A percentile compares a stretch with the other conserved stretches of the same genome.
Evolutionary conservation across 2,888 invertebrate genomes (phyloP).

Genomic region (Lasioglossum oenotherae): DNA sequence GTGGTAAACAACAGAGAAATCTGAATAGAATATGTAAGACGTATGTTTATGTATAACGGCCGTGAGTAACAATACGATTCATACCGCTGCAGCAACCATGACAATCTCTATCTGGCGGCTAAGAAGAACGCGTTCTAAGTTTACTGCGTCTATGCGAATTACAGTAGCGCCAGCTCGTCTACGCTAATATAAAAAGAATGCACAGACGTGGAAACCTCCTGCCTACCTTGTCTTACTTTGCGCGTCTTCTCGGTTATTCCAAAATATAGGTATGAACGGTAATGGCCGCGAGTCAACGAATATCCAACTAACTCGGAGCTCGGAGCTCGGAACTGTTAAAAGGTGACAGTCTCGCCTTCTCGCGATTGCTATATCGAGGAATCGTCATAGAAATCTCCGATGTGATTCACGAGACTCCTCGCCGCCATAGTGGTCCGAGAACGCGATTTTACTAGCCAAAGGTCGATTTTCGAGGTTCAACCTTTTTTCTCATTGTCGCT

Average conservation of each 20-base stretch:
- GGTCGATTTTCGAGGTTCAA: too few relatives aligned
- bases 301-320: conserved; percentile 13
- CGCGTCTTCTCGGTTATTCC: conserved; percentile 40
- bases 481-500: too few relatives aligned
- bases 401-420: not conserved
- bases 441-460: too few relatives aligned
- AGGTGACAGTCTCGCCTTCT: conserved; percentile 2
- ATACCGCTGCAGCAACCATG: conserved; percentile 25
- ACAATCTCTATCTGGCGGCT: conserved; percentile 55
- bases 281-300: conserved; percentile 28
- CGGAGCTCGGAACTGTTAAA: conserved; percentile 1
- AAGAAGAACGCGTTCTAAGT: conserved; percentile 42
- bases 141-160: conserved; percentile 67
- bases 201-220: conserved; percentile 28
- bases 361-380: conserved; percentile 5
- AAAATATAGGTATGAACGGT: conserved; percentile 16
- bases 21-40: not conserved
- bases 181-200: conserved; percentile 55
- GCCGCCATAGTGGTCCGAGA: not conserved
- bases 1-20: conserved; percentile 1
- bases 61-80: conserved; percentile 1
- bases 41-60: not conserved
- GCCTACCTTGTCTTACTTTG: conserved; percentile 58
- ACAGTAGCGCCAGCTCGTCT: conserved; percentile 65
- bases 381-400: conserved; percentile 1